Base-by-base conservation (phyloP, 2,113 vertebrate genomes). In the Rhinolophus sinicus region DNA sequence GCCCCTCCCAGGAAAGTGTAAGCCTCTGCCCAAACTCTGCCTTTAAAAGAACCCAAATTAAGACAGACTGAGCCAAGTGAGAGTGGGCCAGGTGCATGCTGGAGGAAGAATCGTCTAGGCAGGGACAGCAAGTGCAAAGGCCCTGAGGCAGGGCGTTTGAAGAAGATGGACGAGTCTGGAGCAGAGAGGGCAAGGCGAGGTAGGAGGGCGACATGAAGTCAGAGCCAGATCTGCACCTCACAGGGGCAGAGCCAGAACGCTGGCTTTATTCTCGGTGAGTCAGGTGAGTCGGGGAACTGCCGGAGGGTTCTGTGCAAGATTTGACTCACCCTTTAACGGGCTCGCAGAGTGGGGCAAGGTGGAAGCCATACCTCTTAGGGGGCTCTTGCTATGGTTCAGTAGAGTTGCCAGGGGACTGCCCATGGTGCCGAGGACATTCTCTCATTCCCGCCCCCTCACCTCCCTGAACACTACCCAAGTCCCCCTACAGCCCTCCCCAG, bases 121-220 rank as follows among this genome's bases (percentile, higher is more conserved):
- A 14, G 58, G 15, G 50, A 15, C 0, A 0, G 78, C 35, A 8
- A 28, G 47, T 4, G 13, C 65, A 28, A 62, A 75, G 69, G 70
- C 38, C 82, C 82, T 15, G 47, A 19, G 38, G 84, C 33, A 11
- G 15, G 52, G 6, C 13, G 21, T 10, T 9, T 50, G 58, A 38
- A 58, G 70, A 60, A 15, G 62, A 14, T 0, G 15, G 76, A 5
- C 0, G 8, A 9, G 47, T 52, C 18, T 50, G n/a, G 85, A 47
- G 54, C 33, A 30, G 33, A 72, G 35, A 11, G 21, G 88, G 47
- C 38, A 33, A 38, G 40, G 70, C 64, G 11, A 44, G 85, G 10
- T 2, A 50, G 89, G 28, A 15, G 50, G 75, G 21, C 0, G 24
- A 30, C 0, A 0, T 1, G 6, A 40, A 5, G 11, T 24, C n/a